Evolutionary conservation across 2,797 vertebrate species (phyloP).

Genomic region (Crossoptilon crossoptilon): DNA sequence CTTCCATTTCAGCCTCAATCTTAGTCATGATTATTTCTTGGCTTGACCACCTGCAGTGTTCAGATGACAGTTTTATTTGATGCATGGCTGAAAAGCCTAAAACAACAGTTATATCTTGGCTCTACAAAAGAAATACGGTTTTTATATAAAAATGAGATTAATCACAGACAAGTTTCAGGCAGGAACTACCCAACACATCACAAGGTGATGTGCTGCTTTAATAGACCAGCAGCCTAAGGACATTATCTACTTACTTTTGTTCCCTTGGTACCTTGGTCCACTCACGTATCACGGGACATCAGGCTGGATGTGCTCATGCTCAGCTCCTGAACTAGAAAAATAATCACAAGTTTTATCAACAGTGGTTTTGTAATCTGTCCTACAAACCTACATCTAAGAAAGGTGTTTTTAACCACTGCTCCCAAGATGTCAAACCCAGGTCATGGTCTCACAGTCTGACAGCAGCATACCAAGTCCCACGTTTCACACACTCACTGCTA

Average conservation of each 20-base stretch:
- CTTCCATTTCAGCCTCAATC: neutral
- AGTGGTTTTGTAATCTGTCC: neutral
- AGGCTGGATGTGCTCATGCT: conserved; percentile 61
- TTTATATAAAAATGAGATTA: neutral
- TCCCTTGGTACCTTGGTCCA: neutral
- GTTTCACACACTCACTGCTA: rapidly evolving
- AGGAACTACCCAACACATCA: neutral
- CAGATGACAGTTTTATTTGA: neutral
- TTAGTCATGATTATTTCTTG: neutral
- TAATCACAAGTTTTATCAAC: neutral
- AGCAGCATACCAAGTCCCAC: neutral
- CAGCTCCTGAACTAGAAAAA: conserved; percentile 17
- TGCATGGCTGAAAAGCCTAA: conserved; percentile 4
- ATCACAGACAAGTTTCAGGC: neutral
- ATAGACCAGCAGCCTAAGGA: neutral
- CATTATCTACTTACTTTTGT: conserved; percentile 27
- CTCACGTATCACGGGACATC: neutral
- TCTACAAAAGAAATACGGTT: neutral
- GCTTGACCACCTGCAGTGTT: conserved; percentile 15
- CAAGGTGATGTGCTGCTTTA: neutral
- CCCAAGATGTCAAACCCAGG: neutral
- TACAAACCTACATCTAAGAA: neutral
- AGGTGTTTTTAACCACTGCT: neutral
- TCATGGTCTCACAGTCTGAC: neutral
- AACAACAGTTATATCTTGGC: neutral